These are phyloP conservation scores for Leucophenga varia DNA, from an alignment of 1,140 invertebrate species.

Conservation along the genomic window DNA sequence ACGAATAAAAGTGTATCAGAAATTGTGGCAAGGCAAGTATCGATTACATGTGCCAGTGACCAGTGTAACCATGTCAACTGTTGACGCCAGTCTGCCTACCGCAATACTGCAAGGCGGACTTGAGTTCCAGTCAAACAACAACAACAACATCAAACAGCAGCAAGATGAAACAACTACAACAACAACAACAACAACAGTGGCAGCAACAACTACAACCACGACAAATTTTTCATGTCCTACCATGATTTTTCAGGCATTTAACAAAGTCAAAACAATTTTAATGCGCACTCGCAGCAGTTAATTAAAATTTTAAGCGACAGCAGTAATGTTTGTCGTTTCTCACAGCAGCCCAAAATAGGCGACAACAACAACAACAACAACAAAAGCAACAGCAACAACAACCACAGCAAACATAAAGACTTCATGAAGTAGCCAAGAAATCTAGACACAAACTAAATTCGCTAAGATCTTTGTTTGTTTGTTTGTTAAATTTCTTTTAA, in stretches of 20 bases:
- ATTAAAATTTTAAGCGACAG: conserved; percentile 42
- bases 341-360: conserved; percentile 27
- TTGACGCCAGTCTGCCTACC: too few species aligned
- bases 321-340: conserved; percentile 3
- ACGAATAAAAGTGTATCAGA: too few species aligned
- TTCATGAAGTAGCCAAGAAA: too few species aligned
- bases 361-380: not conserved
- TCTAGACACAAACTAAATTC: too few species aligned
- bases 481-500: too few species aligned
- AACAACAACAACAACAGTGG: too few species aligned
- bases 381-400: not conserved
- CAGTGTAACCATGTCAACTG: conserved; percentile 7
- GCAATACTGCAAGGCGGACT: too few species aligned
- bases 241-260: conserved; percentile 52
- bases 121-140: too few species aligned
- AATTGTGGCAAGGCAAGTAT: conserved; percentile 23
- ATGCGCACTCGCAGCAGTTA: conserved; percentile 49
- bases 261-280: conserved; percentile 55
- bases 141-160: too few species aligned
- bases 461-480: too few species aligned
- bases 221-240: conserved; percentile 50
- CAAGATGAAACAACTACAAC: too few species aligned
- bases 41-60: conserved; percentile 33
- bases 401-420: too few species aligned
- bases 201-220: conserved; percentile 13